These are phyloP conservation scores for Limosa lapponica DNA, from an alignment of 2,797 vertebrate species.

Conservation along the genomic window DNA sequence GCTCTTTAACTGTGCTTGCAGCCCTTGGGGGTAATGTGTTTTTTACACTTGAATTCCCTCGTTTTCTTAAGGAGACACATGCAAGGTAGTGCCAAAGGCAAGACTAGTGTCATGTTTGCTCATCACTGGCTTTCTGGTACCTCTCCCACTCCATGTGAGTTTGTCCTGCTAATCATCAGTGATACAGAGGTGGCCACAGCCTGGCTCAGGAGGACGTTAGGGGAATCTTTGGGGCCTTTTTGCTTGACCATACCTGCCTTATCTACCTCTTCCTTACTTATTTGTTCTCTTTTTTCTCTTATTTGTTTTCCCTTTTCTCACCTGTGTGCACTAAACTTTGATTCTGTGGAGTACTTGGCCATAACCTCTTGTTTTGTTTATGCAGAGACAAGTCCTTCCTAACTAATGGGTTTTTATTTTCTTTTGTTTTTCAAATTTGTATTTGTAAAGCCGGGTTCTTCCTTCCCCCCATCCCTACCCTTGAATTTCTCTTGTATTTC, in stretches of 20 bases:
- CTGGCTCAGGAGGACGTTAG: neutral
- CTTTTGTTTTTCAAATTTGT: neutral
- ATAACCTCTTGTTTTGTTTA: neutral
- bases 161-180: neutral
- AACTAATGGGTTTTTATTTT: neutral
- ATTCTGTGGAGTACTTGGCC: neutral
- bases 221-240: neutral
- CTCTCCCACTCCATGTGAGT: neutral
- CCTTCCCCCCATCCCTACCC: neutral
- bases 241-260: neutral
- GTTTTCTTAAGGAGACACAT: fast-evolving
- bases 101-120: neutral
- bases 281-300: neutral
- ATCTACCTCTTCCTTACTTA: neutral
- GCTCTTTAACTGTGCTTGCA: neutral
- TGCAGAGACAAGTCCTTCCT: neutral
- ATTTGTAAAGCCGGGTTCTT: neutral
- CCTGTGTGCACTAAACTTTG: neutral
- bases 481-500: neutral
- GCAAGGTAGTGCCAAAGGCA: neutral
- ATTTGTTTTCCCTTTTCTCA: neutral
- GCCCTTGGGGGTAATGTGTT: fast-evolving
- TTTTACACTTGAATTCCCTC: neutral
- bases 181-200: neutral
- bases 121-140: neutral